Percentiles rank a stretch among this genome's conserved stretches.
Evolutionary conservation across 2,113 vertebrate species (phyloP).

Genomic region (Rhinopomastus cyanomelas): DNA sequence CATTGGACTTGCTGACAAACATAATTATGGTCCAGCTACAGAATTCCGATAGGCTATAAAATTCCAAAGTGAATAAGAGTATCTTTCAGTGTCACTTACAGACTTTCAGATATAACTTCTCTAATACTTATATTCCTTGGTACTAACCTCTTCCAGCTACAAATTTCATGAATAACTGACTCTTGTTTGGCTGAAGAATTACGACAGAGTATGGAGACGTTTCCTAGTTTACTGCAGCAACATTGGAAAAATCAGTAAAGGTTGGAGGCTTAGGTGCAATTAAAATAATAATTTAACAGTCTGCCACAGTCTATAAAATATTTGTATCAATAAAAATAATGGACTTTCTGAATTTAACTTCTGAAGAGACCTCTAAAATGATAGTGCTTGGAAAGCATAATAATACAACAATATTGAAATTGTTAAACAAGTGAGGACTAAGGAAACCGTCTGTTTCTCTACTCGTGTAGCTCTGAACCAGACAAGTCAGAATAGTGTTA

Average conservation of each 20-base stretch:
- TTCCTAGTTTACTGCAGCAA: neutral
- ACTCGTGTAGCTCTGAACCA: neutral
- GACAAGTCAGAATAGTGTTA: neutral
- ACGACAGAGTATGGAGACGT: neutral
- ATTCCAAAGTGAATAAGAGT: neutral
- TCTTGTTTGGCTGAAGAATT: neutral
- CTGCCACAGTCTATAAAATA: neutral
- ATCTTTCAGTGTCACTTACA: neutral
- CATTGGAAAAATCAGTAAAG: neutral
- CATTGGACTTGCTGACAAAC: neutral
- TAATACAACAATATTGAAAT: neutral
- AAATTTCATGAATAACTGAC: neutral
- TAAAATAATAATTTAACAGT: neutral
- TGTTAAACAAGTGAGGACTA: neutral
- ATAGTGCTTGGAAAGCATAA: neutral
- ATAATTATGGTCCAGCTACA: neutral
- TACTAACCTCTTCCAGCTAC: neutral
- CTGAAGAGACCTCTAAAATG: neutral
- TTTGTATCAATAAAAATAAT: neutral
- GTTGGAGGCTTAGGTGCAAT: neutral
- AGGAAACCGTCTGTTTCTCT: neutral
- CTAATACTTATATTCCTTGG: neutral
- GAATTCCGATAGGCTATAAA: neutral
- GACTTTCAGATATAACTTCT: neutral
- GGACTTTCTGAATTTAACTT: neutral